phyloP scores from a whole-genome alignment of 2,888 invertebrate species.

The Ochropleura plecta region DNA sequence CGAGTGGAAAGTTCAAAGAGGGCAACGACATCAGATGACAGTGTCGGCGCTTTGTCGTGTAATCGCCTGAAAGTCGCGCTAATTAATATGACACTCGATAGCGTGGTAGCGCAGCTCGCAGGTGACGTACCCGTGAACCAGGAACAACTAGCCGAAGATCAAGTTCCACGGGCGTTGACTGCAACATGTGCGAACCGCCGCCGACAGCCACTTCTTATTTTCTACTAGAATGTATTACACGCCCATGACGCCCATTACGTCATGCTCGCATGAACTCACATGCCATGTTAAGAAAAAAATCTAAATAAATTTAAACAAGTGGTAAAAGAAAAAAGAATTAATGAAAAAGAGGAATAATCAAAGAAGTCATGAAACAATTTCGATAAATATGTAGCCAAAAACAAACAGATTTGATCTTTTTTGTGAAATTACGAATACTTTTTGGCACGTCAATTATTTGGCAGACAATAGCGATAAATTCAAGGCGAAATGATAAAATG shows the following conservation, averaged over 20 bases:
- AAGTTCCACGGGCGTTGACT: slow-evolving; percentile 67
- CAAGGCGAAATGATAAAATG: slow-evolving; percentile 87
- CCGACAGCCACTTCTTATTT: slow-evolving; percentile 45
- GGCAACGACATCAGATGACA: slow-evolving; percentile 79
- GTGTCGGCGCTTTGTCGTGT: slow-evolving; percentile 81
- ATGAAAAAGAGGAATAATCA: background rate
- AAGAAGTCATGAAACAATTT: slow-evolving; percentile 12
- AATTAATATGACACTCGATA: slow-evolving; percentile 79
- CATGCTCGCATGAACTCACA: slow-evolving; percentile 31
- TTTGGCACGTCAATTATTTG: slow-evolving; percentile 71
- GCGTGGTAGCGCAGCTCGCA: slow-evolving; percentile 66
- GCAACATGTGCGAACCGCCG: slow-evolving; percentile 61
- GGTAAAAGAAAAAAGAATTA: background rate
- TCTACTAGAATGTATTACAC: slow-evolving; percentile 49
- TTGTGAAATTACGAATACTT: slow-evolving; percentile 49
- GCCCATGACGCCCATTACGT: slow-evolving; percentile 39
- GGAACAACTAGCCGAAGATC: slow-evolving; percentile 74
- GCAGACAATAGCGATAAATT: slow-evolving; percentile 80
- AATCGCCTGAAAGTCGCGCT: slow-evolving; percentile 82
- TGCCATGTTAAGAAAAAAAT: slow-evolving; percentile 7
- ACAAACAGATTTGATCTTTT: slow-evolving; percentile 33
- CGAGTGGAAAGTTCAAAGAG: slow-evolving; percentile 88
- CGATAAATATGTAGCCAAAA: slow-evolving; percentile 12
- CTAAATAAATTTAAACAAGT: slow-evolving; percentile 6
- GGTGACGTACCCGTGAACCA: slow-evolving; percentile 72